Conservation (phyloP, 2,888 invertebrate species). For the Molorchus minor region DNA sequence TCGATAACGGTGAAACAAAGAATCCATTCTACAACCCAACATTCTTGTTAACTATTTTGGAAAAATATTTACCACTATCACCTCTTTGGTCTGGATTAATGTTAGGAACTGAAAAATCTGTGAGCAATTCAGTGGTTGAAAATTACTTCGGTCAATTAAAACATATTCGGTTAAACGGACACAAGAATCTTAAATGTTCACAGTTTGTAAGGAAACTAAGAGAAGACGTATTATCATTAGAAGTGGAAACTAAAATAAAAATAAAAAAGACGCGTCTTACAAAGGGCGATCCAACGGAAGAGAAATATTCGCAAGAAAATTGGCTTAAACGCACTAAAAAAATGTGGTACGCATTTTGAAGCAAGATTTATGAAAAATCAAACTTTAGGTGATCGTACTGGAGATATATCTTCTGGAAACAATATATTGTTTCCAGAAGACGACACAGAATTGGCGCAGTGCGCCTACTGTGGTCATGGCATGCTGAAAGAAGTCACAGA, state of each 20-base stretch:
- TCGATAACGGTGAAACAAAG: neutral
- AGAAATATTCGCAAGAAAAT: neutral
- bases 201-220: neutral
- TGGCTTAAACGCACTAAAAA: neutral
- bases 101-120: neutral
- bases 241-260: neutral
- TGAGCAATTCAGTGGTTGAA: neutral
- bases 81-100: neutral
- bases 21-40: neutral
- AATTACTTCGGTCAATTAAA: neutral
- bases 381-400: too few species aligned
- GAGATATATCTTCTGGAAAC: too few species aligned
- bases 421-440: neutral
- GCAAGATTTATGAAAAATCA: neutral
- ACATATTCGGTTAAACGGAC: neutral
- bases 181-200: neutral
- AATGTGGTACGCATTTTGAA: neutral
- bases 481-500: neutral
- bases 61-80: neutral
- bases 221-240: neutral
- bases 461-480: neutral
- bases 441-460: neutral
- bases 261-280: constrained; percentile 1
- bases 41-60: neutral
- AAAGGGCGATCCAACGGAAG: neutral